Conservation (phyloP, 2,113 vertebrate species). For the Menidia beryllina region DNA sequence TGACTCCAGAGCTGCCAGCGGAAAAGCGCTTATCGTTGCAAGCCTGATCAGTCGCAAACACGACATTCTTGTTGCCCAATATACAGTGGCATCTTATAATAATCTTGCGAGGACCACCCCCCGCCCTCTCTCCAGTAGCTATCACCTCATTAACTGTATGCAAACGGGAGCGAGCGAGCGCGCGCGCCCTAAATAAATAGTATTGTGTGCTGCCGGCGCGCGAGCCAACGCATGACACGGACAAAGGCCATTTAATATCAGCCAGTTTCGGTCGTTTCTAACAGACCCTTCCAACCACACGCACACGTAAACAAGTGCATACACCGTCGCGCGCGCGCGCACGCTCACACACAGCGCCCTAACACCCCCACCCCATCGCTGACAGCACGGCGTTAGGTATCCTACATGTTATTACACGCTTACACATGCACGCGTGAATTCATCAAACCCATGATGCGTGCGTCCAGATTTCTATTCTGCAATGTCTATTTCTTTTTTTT, state of each 20-base stretch:
- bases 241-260: slow-evolving; percentile 48
- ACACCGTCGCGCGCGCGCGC: slow-evolving; percentile 22
- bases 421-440: slow-evolving; percentile 21
- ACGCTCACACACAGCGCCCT: slow-evolving; percentile 34
- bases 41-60: slow-evolving; percentile 65
- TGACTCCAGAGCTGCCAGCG: slow-evolving; percentile 53
- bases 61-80: slow-evolving; percentile 60
- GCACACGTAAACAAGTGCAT: slow-evolving; percentile 43
- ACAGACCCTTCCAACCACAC: slow-evolving; percentile 28
- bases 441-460: slow-evolving; percentile 1
- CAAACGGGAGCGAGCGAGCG: slow-evolving; percentile 63
- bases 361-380: slow-evolving; percentile 38
- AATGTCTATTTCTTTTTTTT: not conserved
- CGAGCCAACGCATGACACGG: slow-evolving; percentile 70
- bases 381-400: slow-evolving; percentile 45
- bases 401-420: slow-evolving; percentile 34
- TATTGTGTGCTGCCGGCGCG: slow-evolving; percentile 64
- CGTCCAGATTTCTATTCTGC: slow-evolving; percentile 15
- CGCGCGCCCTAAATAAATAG: slow-evolving; percentile 72
- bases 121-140: slow-evolving; percentile 31
- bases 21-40: slow-evolving; percentile 54
- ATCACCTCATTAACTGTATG: slow-evolving; percentile 64
- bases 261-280: slow-evolving; percentile 49
- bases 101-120: slow-evolving; percentile 30
- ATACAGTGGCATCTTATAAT: slow-evolving; percentile 53